Percentiles rank a stretch among this genome's conserved stretches.
These are phyloP conservation scores for Drosophila nigricruria DNA, from an alignment of 2,888 invertebrate species.

Conservation along the genomic window DNA sequence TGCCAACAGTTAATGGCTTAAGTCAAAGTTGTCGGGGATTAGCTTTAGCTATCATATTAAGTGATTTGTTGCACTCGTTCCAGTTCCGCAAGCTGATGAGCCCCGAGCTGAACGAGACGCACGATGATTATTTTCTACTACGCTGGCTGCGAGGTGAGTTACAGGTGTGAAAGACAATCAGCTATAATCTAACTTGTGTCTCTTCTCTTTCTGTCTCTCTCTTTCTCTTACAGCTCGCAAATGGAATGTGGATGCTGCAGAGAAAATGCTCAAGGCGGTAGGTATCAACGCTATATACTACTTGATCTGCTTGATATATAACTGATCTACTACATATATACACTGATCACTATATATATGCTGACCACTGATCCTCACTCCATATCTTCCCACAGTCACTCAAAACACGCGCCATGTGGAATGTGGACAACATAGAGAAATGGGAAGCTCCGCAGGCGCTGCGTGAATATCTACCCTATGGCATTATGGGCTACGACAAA, in stretches of 20 bases:
- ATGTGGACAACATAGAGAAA: constrained; percentile 88
- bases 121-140: constrained; percentile 92
- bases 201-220: background rate
- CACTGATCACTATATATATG: too few species aligned
- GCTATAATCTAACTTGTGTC: background rate
- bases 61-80: constrained; percentile 50
- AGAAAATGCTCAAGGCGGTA: constrained; percentile 96
- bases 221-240: constrained; percentile 88
- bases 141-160: constrained; percentile 92
- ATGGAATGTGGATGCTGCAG: constrained; percentile 94
- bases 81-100: constrained; percentile 91
- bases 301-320: background rate
- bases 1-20: background rate
- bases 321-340: too few species aligned
- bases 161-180: background rate
- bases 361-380: background rate
- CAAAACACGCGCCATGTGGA: constrained; percentile 87
- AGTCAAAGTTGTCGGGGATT: constrained; percentile 1
- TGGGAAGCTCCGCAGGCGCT: constrained; percentile 91
- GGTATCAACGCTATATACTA: constrained; percentile 80
- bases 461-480: constrained; percentile 91
- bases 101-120: constrained; percentile 89
- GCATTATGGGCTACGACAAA: constrained; percentile 92
- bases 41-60: background rate
- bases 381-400: constrained; percentile 61